Evolutionary conservation across 2,888 invertebrate genomes (phyloP).

Genomic region (Caenorhabditis sp.): DNA sequence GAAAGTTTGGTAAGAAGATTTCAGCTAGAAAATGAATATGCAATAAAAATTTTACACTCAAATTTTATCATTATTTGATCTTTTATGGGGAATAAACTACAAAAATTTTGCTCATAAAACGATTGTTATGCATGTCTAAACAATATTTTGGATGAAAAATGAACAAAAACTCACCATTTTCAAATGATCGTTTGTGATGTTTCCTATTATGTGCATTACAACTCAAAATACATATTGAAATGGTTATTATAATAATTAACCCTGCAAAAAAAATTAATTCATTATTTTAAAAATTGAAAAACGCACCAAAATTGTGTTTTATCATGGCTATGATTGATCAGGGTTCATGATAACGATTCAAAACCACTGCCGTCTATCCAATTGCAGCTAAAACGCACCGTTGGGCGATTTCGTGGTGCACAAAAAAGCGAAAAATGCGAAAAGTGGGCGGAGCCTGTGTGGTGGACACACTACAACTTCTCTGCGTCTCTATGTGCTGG

Average conservation of each 20-base stretch:
- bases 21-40: too few relatives aligned
- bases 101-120: too few relatives aligned
- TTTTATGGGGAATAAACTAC: too few relatives aligned
- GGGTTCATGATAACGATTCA: constrained; percentile 6
- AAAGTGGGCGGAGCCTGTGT: constrained; percentile 21
- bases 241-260: constrained; percentile 6
- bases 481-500: constrained; percentile 16
- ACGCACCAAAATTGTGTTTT: neutral
- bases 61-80: too few relatives aligned
- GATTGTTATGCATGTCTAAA: too few relatives aligned
- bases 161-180: constrained; percentile 40
- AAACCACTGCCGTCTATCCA: neutral
- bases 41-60: too few relatives aligned
- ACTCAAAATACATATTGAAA: neutral
- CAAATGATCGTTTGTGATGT: constrained; percentile 33
- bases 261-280: constrained; percentile 3
- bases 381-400: neutral
- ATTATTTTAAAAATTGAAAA: neutral
- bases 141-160: too few relatives aligned
- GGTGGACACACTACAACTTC: constrained; percentile 19
- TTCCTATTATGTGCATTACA: constrained; percentile 21
- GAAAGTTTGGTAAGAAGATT: too few relatives aligned
- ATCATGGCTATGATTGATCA: neutral
- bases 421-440: neutral
- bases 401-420: neutral